Evolutionary conservation across 2,113 vertebrate genomes (phyloP), one percentile per base, ranked within the genome.

Genomic region (Mesoclemmys tuberculata): DNA sequence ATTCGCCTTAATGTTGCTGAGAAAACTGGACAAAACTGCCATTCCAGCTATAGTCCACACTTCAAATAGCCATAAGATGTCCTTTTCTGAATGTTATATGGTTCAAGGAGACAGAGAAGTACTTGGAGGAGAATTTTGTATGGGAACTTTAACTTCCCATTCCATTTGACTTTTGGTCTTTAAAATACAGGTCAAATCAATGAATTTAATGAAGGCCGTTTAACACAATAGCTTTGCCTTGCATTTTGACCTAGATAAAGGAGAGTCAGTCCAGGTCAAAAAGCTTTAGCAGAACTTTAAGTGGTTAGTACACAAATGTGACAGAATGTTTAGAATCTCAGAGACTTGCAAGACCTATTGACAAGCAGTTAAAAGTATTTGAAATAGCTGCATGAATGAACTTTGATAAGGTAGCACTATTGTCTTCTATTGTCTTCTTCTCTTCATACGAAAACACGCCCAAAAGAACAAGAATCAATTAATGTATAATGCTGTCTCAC

Each of bases 121-220:
- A 98, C 95, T 97, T 97, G 88, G 96, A 97, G 97, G 98, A 98
- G 98, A 98, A 98, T 98, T 99, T 98, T 98, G 98, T 98, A 98
- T 99, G 99, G 98, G 98, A 99, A 99, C 98, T 98, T 98, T 98
- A 98, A 99, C 98, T 98, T 99, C 99, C 99, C 99, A 98, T 99
- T 99, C 99, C 99, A 99, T 99, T 99, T 99, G 99, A 99, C 99
- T 99, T 99, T 99, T 99, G 98, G 99, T 98, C 99, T 98, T 99
- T 98, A 99, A 99, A 99, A 99, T 99, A 99, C 99, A 99, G 99
- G 99, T 99, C 99, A 99, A 99, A 99, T 99, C 99, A 99, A 99
- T 99, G 99, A 99, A 99, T 99, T 99, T 99, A 99, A 99, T 99
- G 99, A 99, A 99, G 99, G 98, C 99, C 94, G 94, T 95, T 97